These are phyloP conservation scores for Ormyrus labotus DNA, from an alignment of 2,888 invertebrate species.

Conservation along the genomic window DNA sequence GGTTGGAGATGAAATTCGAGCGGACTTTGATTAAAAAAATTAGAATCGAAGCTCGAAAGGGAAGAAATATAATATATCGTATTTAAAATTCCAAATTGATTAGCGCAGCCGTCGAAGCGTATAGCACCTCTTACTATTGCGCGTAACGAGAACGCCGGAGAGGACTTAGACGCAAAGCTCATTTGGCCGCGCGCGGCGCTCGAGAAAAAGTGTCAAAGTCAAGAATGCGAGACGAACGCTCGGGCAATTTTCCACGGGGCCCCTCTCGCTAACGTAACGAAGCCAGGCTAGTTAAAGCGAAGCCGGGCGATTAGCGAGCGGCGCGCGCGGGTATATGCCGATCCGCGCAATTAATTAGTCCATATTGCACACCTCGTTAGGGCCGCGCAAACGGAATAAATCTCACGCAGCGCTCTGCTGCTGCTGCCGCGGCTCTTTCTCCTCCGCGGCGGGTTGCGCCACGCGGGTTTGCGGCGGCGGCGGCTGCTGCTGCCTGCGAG, in stretches of 20 bases:
- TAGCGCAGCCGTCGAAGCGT: background rate
- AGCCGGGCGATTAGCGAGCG: background rate
- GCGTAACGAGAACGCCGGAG: background rate
- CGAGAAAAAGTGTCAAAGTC: slow-evolving; percentile 49
- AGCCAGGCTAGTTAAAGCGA: background rate
- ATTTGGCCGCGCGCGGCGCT: background rate
- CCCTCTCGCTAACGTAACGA: no score
- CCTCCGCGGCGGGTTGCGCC: slow-evolving; percentile 6
- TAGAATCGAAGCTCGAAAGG: no score
- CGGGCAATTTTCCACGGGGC: slow-evolving; percentile 17
- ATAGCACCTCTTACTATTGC: slow-evolving; percentile 1
- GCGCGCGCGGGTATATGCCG: background rate
- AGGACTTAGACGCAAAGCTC: background rate
- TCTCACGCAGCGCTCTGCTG: background rate
- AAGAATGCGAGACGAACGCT: slow-evolving; percentile 6
- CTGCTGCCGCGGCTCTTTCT: background rate
- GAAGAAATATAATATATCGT: no score
- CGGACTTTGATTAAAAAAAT: no score
- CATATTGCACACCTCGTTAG: slow-evolving; percentile 68
- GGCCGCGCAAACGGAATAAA: slow-evolving; percentile 34
- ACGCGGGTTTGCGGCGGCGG: background rate
- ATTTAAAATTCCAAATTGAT: no score
- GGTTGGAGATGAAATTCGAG: no score
- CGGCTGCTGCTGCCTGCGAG: no score
- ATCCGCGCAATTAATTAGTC: slow-evolving; percentile 56